Conservation (phyloP, 2,888 invertebrate species). For the Cybosia mesomella region DNA sequence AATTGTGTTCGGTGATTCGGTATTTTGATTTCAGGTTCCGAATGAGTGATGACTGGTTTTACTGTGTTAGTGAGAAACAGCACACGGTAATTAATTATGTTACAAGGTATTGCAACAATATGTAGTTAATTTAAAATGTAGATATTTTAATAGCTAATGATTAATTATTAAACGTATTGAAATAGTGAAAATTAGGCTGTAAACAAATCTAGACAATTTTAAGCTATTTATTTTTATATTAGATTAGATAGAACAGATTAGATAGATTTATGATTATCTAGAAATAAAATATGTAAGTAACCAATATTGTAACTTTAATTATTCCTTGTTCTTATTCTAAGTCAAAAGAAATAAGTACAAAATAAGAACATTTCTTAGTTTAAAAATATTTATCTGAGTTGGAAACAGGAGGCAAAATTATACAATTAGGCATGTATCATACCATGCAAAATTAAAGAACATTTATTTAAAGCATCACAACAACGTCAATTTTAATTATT, state of each 20-base stretch:
- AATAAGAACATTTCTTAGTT: background rate
- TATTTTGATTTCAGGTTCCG: conserved; percentile 67
- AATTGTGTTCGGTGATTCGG: conserved; percentile 59
- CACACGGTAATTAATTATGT: conserved; percentile 46
- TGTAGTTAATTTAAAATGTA: background rate
- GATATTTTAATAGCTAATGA: background rate
- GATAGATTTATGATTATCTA: too few relatives aligned
- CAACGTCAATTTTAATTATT: conserved; percentile 20
- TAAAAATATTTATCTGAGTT: background rate
- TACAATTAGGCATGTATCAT: conserved; percentile 35
- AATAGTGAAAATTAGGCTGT: background rate
- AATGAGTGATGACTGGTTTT: conserved; percentile 62
- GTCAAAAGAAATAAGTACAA: background rate
- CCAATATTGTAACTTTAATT: background rate
- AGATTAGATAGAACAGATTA: too few relatives aligned
- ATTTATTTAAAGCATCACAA: conserved; percentile 38
- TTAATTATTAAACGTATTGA: background rate
- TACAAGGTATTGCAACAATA: background rate
- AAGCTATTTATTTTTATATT: too few relatives aligned
- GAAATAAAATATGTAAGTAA: background rate
- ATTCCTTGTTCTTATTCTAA: background rate
- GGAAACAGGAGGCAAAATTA: conserved; percentile 11
- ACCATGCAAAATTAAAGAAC: conserved; percentile 42
- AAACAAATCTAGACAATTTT: background rate
- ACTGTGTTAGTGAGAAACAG: conserved; percentile 76